These are phyloP conservation scores for Paramisgurnus dabryanus DNA, from an alignment of 2,113 vertebrate genomes.

Conservation along the genomic window DNA sequence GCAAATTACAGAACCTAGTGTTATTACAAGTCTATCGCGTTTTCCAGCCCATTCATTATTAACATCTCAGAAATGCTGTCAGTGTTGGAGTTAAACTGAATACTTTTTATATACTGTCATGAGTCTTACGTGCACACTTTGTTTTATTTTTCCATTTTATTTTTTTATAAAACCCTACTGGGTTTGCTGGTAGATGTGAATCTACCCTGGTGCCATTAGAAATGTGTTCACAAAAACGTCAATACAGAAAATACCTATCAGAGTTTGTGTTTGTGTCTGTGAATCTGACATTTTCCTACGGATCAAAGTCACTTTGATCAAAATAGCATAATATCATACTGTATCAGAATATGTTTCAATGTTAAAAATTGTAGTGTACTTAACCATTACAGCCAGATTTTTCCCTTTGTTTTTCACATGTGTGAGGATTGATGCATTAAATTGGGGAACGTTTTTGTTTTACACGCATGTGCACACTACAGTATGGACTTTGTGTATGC, in stretches of 20 bases:
- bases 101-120: background rate
- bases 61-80: background rate
- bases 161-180: background rate
- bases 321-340: background rate
- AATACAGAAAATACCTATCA: too few relatives aligned
- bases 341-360: background rate
- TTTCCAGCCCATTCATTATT: background rate
- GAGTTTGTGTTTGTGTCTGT: too few relatives aligned
- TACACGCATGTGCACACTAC: background rate
- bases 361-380: background rate
- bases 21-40: background rate
- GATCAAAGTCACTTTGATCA: background rate
- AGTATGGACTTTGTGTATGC: background rate
- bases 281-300: too few relatives aligned
- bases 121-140: background rate
- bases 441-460: background rate
- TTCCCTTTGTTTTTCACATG: background rate
- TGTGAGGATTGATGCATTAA: background rate
- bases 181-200: background rate
- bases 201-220: background rate
- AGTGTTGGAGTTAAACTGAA: background rate
- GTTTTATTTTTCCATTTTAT: background rate
- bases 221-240: background rate
- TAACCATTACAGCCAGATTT: background rate
- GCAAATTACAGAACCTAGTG: too few relatives aligned